Evolutionary conservation across 2,113 vertebrate species (phyloP).

Genomic region (Nestor notabilis): DNA sequence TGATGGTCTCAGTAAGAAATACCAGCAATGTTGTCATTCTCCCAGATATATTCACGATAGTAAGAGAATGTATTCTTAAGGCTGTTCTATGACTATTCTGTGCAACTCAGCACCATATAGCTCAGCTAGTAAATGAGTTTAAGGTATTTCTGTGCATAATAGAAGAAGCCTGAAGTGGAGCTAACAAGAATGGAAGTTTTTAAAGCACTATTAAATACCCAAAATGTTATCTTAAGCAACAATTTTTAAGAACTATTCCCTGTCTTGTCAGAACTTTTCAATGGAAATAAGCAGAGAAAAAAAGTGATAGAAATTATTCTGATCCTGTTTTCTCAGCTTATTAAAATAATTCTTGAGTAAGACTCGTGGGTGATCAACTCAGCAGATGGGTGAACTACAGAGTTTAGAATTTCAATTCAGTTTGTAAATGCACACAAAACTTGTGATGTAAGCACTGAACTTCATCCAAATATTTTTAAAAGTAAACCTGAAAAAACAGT

Average conservation of each 20-base stretch:
- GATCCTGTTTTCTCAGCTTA: neutral
- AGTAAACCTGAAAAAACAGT: neutral
- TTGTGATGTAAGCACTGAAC: neutral
- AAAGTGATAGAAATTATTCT: neutral
- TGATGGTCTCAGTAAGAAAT: neutral
- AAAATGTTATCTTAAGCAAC: conserved; percentile 7
- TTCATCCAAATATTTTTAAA: neutral
- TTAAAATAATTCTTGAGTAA: neutral
- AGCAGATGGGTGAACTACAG: neutral
- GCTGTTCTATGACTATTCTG: neutral
- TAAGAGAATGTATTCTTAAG: neutral
- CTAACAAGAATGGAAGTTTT: neutral
- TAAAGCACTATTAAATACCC: neutral
- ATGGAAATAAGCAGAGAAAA: neutral
- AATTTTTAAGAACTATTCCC: neutral
- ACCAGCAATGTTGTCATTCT: neutral
- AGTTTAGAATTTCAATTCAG: neutral
- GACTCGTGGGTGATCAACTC: neutral
- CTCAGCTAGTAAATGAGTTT: neutral
- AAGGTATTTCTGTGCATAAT: neutral
- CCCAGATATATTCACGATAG: neutral
- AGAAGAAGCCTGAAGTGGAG: neutral
- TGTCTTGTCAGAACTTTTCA: neutral
- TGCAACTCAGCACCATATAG: neutral
- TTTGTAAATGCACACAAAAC: neutral